phyloP scores from a whole-genome alignment of 2,888 invertebrate species.

The Apomyelois bistriatella region DNA sequence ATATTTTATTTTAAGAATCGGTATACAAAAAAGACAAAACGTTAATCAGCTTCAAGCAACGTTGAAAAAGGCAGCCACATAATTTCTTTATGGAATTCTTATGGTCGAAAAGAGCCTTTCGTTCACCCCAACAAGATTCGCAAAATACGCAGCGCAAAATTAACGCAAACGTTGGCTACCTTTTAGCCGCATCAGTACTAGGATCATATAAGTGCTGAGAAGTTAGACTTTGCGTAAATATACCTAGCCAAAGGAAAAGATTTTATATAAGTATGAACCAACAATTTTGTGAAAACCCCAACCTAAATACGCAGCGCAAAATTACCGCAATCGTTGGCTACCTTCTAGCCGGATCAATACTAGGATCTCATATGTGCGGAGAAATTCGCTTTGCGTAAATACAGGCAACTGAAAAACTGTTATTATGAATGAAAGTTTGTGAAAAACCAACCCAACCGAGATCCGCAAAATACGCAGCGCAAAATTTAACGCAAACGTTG shows the following conservation, averaged over 20 bases:
- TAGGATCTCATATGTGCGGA: slow-evolving; percentile 20
- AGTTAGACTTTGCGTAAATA: not conserved
- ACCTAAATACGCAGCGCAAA: not conserved
- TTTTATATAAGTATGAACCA: no score
- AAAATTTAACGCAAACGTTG: not conserved
- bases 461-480: not conserved
- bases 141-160: not conserved
- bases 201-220: slow-evolving; percentile 17
- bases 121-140: not conserved
- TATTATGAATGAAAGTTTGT: no score
- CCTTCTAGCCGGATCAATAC: slow-evolving; percentile 24
- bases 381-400: not conserved
- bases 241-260: not conserved
- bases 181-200: slow-evolving; percentile 26
- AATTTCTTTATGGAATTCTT: no score
- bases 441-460: not conserved
- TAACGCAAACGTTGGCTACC: not conserved
- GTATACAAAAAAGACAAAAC: no score
- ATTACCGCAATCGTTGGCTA: not conserved
- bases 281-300: no score
- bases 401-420: not conserved
- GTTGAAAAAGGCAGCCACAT: no score
- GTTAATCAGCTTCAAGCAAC: no score
- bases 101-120: no score
- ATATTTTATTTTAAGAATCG: no score